A percentile compares a stretch with the other conserved stretches of the same genome.
These are phyloP conservation scores for Drosophila ficusphila DNA, from an alignment of 1,140 invertebrate species.

Conservation along the genomic window DNA sequence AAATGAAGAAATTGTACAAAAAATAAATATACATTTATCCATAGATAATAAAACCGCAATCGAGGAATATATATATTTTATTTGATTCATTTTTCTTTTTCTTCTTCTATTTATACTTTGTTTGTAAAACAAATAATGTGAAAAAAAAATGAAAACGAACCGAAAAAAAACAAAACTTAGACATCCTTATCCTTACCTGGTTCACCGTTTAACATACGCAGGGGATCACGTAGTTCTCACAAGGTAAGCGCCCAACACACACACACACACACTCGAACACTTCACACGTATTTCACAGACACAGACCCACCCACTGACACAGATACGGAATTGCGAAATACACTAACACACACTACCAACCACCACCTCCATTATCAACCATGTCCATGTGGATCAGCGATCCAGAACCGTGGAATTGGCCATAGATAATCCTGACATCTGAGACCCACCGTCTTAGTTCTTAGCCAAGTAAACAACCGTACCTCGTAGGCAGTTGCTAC, in stretches of 20 bases:
- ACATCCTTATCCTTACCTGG: constrained; percentile 97
- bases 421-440: constrained; percentile 9
- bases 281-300: constrained; percentile 28
- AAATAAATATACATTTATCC: constrained; percentile 54
- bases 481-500: constrained; percentile 37
- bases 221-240: constrained; percentile 95
- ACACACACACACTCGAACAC: constrained; percentile 39
- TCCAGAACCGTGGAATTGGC: neutral
- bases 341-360: neutral
- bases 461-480: constrained; percentile 18
- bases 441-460: constrained; percentile 19
- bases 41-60: constrained; percentile 50
- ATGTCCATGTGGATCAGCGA: constrained; percentile 4
- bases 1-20: constrained; percentile 35
- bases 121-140: constrained; percentile 73
- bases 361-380: constrained; percentile 4
- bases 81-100: constrained; percentile 82
- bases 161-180: constrained; percentile 86
- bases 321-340: constrained; percentile 15
- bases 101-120: constrained; percentile 80
- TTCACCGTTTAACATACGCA: constrained; percentile 96
- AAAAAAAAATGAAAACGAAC: constrained; percentile 62
- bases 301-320: constrained; percentile 14
- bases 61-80: constrained; percentile 71
- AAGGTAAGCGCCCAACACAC: constrained; percentile 88